Evolutionary conservation across 2,113 vertebrate species (phyloP).

Genomic region (Otolemur garnettii): DNA sequence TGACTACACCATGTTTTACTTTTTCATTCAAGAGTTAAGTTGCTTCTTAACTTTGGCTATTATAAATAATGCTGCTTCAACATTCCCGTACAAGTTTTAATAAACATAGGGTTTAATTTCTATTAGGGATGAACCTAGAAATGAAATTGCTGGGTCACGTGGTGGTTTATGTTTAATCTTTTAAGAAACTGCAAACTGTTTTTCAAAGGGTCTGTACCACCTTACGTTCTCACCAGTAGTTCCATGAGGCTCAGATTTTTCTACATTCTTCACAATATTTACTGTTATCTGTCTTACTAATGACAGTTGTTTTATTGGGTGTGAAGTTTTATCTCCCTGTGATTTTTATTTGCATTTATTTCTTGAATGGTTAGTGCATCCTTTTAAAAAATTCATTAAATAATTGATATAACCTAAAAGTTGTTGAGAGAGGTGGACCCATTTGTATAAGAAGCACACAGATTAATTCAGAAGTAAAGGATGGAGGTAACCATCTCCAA

Average conservation of each 20-base stretch:
- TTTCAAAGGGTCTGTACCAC: background rate
- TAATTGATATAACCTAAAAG: background rate
- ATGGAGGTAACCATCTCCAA: background rate
- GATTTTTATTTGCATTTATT: conserved; percentile 49
- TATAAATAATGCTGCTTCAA: background rate
- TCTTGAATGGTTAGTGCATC: background rate
- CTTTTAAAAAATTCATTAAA: background rate
- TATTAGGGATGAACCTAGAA: background rate
- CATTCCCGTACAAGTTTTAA: background rate
- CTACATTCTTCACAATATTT: background rate
- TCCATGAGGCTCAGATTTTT: background rate
- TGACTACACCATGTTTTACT: background rate
- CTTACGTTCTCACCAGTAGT: background rate
- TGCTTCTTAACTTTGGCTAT: background rate
- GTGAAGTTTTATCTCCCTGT: background rate
- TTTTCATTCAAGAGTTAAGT: background rate
- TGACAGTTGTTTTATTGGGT: background rate
- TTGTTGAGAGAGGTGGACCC: background rate
- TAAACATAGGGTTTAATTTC: background rate
- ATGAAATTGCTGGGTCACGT: background rate
- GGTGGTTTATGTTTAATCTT: background rate
- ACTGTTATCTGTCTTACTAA: background rate
- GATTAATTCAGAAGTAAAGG: background rate
- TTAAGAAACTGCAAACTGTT: background rate
- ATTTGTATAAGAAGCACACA: background rate